Base-by-base conservation (phyloP, 1,140 invertebrate species). In the Trichoplusia ni region DNA sequence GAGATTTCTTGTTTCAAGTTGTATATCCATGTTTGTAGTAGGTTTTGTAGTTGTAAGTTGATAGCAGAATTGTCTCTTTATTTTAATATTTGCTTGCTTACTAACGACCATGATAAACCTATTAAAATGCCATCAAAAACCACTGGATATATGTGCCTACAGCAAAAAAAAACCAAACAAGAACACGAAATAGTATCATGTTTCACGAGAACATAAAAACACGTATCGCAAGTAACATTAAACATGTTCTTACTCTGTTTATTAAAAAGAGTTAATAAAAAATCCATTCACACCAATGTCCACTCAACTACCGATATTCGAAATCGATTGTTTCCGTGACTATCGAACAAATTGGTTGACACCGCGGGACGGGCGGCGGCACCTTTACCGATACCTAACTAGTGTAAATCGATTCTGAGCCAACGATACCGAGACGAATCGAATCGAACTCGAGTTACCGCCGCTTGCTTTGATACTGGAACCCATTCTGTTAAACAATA, bases 371-470 rank as follows among this genome's bases (percentile, higher is more conserved):
- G 38, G 46, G 64, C 64, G 64, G 67, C 58, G 59, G 54, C 27
- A 8, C 21, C 35, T 62, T 64, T 59, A 71, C 60, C 62, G 69
- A 72, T 70, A 42, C 51, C 62, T 74, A 72, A 75, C 67, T 72
- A 79, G 71, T 73, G 70, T 72, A 75, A 77, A 77, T 73, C 72
- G 69, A 75, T 81, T 79, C 70, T 56, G 72, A 72, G 67, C 25
- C 25, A 38, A 37, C 59, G 71, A 73, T 79, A 67, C 62, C 69
- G 69, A 16, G 51, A 35, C 60, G 64, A 79, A 74, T 73, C 69
- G 64, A 69, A 25, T 61, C 35, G 53, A 46, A 53, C 31, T 35
- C 33, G 9, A 5, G 19, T 21, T 21, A n/a, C 33, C 40, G 33
- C 40, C 25, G 4, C 44, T 31, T 18, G 46, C 14, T 47, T 6